Evolutionary conservation across 2,888 invertebrate genomes (phyloP).

Genomic region (Mythimna impura): DNA sequence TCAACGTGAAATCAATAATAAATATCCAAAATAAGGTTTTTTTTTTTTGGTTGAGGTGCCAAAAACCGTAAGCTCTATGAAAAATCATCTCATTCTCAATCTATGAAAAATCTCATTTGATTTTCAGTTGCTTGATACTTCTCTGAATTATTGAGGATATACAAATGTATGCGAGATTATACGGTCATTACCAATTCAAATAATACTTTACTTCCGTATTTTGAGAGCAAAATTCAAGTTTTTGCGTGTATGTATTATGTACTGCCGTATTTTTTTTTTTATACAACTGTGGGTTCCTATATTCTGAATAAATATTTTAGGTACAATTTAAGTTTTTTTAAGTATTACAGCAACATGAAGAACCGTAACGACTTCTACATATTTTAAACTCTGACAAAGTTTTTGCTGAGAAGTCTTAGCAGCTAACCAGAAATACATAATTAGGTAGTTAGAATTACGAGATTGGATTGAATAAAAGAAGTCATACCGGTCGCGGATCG

Average conservation of each 20-base stretch:
- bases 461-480: constrained; percentile 30
- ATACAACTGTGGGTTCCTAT: constrained; percentile 10
- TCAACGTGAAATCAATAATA: neutral
- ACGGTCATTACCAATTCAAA: constrained; percentile 52
- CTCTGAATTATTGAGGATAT: constrained; percentile 13
- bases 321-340: constrained; percentile 12
- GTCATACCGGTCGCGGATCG: constrained; percentile 38
- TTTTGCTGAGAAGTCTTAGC: constrained; percentile 5
- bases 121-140: constrained; percentile 23
- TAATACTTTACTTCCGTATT: constrained; percentile 56
- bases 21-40: constrained; percentile 2
- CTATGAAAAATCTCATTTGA: neutral
- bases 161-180: constrained; percentile 44
- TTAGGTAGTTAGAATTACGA: constrained; percentile 5
- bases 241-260: constrained; percentile 31
- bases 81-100: neutral
- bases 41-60: neutral
- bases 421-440: constrained; percentile 27
- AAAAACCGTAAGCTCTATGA: neutral
- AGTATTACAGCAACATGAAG: neutral
- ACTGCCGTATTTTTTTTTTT: constrained; percentile 31
- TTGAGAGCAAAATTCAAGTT: constrained; percentile 38
- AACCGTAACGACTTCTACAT: constrained; percentile 14
- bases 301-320: constrained; percentile 10
- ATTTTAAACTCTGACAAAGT: constrained; percentile 27